Evolutionary conservation across 2,113 vertebrate genomes (phyloP).

Genomic region (Gila orcuttii): DNA sequence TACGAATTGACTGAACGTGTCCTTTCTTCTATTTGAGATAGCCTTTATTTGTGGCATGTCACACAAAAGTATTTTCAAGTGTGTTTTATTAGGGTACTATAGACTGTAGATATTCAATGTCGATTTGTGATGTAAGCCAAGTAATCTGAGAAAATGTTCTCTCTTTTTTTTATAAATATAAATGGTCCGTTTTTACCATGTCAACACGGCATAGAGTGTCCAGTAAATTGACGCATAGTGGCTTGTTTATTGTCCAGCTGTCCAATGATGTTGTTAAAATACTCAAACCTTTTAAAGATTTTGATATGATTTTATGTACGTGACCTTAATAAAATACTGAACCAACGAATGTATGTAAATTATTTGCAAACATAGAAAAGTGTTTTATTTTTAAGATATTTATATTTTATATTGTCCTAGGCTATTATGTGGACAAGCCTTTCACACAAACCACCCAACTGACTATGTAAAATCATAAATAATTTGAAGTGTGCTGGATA

Average conservation of each 20-base stretch:
- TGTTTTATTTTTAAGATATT: background rate
- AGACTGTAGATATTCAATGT: constrained; percentile 77
- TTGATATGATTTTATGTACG: constrained; percentile 84
- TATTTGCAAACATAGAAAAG: constrained; percentile 14
- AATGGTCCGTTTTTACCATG: constrained; percentile 57
- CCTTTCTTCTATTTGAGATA: constrained; percentile 61
- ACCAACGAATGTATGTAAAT: constrained; percentile 49
- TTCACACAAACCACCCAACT: background rate
- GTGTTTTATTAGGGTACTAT: constrained; percentile 74
- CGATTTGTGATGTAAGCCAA: constrained; percentile 76
- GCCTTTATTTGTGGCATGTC: constrained; percentile 76
- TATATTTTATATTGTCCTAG: too few relatives aligned
- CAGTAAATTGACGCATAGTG: constrained; percentile 58
- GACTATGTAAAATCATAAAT: background rate
- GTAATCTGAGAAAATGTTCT: constrained; percentile 63
- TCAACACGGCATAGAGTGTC: constrained; percentile 55
- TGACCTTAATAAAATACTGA: constrained; percentile 79
- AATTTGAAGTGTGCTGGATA: background rate
- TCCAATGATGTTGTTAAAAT: constrained; percentile 70
- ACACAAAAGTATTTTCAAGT: constrained; percentile 71
- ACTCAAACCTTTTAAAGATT: constrained; percentile 68
- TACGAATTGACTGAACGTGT: constrained; percentile 63
- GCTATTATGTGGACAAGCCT: background rate
- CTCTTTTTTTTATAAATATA: constrained; percentile 60
- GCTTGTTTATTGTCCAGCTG: constrained; percentile 72